Evolutionary conservation across 2,113 vertebrate species (phyloP), one percentile per base, ranked within the genome.

Genomic region (Pseudolaguvia tuberculata): DNA sequence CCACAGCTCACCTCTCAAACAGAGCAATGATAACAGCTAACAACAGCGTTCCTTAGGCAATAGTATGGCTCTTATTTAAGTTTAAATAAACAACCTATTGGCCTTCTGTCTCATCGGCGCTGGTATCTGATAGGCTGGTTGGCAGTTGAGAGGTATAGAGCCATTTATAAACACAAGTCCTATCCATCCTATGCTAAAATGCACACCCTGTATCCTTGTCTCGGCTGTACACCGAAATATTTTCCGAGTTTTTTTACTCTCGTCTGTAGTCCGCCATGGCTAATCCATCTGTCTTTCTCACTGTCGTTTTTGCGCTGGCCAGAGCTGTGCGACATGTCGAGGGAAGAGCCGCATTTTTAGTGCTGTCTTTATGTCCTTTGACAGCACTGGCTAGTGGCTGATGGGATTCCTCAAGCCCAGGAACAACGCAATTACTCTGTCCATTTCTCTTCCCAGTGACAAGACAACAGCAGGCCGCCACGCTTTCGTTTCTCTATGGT

Each of bases 381-480:
- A 86, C 83, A 84, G 80, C 58, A 70, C 65, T 61, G 75, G 76
- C 77, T 79, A 58, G 52, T 65, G 72, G 83, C 83, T 84, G 83
- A 86, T 84, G 75, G 80, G 77, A 83, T 81, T 79, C 80, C 80
- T 80, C 76, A 50, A 57, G 74, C 68, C 74, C 68, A 77, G 81
- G 78, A 81, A 84, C 80, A 84, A 66, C 72, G 77, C 81, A 83
- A 86, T 86, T 83, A 83, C 80, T 83, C 78, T 77, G 76, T 83
- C 83, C 80, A 82, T 82, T 80, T 76, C 75, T 82, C 77, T 79
- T 73, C 79, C 67, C 47, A 14, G 70, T 81, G 83, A 86, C 83
- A 83, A 84, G 81, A 78, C 75, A 82, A 84, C 79, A 82, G 82
- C 80, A 79, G 70, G 75, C 69, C 75, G 78, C 67, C 78, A 58